Evolutionary conservation across 2,888 invertebrate species (phyloP).

Genomic region (Rhagophthalmus giganteus): DNA sequence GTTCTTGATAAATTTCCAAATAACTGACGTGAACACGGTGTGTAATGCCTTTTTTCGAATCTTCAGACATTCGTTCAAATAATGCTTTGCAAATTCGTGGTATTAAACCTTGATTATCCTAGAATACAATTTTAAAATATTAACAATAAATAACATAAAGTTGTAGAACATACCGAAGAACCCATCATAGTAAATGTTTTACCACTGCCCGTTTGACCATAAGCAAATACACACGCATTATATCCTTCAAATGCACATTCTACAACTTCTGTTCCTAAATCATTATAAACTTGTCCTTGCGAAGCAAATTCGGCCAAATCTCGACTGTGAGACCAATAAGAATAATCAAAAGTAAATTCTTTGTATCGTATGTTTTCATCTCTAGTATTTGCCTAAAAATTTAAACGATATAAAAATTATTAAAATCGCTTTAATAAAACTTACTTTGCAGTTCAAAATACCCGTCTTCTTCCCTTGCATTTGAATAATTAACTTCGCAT

Average conservation of each 20-base stretch:
- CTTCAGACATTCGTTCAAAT: conserved; percentile 79
- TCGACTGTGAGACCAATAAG: conserved; percentile 81
- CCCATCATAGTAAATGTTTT: conserved; percentile 95
- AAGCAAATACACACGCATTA: conserved; percentile 90
- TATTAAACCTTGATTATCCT: conserved; percentile 81
- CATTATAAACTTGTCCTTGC: conserved; percentile 79
- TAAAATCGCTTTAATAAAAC: not conserved
- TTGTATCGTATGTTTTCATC: conserved; percentile 63
- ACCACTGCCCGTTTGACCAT: conserved; percentile 89
- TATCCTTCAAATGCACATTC: conserved; percentile 82
- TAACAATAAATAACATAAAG: not conserved
- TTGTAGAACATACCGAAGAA: conserved; percentile 59
- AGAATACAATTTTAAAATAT: not conserved
- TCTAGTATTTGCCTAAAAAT: conserved; percentile 48
- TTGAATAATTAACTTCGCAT: conserved; percentile 79
- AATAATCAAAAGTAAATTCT: conserved; percentile 88
- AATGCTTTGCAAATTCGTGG: conserved; percentile 84
- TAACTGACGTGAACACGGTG: conserved; percentile 82
- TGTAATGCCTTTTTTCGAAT: conserved; percentile 79
- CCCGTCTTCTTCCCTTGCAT: conserved; percentile 85
- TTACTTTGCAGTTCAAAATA: conserved; percentile 73
- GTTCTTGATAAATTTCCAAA: conserved; percentile 66
- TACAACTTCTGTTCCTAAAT: conserved; percentile 77
- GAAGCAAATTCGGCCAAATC: conserved; percentile 73
- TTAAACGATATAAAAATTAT: not conserved